Evolutionary conservation across 2,888 invertebrate genomes (phyloP).

Genomic region (Coecobrya sp.): DNA sequence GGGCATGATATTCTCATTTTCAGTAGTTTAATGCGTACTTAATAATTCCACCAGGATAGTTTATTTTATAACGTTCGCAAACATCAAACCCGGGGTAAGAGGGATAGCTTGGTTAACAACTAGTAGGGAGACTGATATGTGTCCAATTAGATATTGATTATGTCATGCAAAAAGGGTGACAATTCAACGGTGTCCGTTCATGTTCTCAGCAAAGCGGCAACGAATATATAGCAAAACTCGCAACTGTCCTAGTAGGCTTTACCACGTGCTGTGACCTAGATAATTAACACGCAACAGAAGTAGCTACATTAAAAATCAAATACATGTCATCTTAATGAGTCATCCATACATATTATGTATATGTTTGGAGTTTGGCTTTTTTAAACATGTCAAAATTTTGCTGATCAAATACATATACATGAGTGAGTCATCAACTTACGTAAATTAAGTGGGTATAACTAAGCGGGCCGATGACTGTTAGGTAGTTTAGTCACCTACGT

Average conservation of each 20-base stretch:
- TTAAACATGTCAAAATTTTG: neutral
- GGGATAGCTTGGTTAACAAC: neutral
- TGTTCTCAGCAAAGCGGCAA: neutral
- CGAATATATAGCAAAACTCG: neutral
- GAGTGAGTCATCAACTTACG: neutral
- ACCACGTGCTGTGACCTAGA: neutral
- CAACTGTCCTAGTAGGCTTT: neutral
- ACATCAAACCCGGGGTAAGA: neutral
- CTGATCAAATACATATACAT: no score
- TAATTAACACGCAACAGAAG: neutral
- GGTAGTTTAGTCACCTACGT: neutral
- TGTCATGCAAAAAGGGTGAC: neutral
- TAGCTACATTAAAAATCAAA: no score
- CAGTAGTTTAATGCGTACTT: no score
- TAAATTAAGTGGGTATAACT: neutral
- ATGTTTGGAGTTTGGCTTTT: no score
- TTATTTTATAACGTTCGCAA: neutral
- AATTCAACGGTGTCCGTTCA: neutral
- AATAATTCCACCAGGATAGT: no score
- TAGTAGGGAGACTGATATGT: neutral
- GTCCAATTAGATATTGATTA: neutral
- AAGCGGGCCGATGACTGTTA: neutral
- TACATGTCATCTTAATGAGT: neutral
- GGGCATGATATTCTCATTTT: no score
- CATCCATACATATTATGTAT: no score